Evolutionary conservation across 2,888 invertebrate species (phyloP).

Genomic region (Smittia aterrima): DNA sequence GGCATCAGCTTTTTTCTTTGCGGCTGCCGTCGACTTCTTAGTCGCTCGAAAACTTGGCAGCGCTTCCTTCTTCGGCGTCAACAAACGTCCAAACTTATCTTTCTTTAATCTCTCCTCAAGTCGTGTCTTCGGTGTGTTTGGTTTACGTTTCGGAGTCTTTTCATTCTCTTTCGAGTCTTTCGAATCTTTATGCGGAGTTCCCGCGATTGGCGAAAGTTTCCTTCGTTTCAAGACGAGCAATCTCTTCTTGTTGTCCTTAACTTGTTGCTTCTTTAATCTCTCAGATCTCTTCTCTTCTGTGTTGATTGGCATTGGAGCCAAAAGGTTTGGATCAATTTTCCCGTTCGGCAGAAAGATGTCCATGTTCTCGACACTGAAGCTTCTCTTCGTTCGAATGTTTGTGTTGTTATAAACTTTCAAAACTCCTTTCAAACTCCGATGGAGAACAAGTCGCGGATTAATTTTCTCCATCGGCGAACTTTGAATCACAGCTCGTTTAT

Average conservation of each 20-base stretch:
- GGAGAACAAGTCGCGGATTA: neutral
- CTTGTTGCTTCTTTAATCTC: conserved; percentile 10
- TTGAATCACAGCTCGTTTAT: conserved; percentile 30
- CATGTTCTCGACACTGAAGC: conserved; percentile 20
- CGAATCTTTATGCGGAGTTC: conserved; percentile 53
- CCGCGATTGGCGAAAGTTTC: conserved; percentile 51
- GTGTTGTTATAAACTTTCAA: conserved; percentile 36
- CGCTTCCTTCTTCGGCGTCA: conserved; percentile 16
- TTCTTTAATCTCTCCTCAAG: conserved; percentile 27
- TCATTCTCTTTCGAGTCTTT: conserved; percentile 46
- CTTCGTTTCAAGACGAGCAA: neutral
- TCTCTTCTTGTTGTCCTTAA: conserved; percentile 1
- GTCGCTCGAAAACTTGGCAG: conserved; percentile 8
- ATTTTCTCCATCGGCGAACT: conserved; percentile 12
- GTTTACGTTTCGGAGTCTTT: neutral
- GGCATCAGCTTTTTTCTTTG: conserved; percentile 8
- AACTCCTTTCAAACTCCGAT: conserved; percentile 33
- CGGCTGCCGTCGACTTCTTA: neutral
- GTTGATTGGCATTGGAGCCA: conserved; percentile 26
- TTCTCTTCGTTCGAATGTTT: conserved; percentile 5
- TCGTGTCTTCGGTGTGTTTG: conserved; percentile 10
- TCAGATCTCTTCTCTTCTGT: conserved; percentile 17
- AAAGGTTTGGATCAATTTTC: conserved; percentile 8
- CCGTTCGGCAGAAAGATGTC: conserved; percentile 19
- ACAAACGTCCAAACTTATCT: conserved; percentile 29